These are phyloP conservation scores for Sebastes nivosus DNA, from an alignment of 2,797 vertebrate genomes.

Conservation along the genomic window DNA sequence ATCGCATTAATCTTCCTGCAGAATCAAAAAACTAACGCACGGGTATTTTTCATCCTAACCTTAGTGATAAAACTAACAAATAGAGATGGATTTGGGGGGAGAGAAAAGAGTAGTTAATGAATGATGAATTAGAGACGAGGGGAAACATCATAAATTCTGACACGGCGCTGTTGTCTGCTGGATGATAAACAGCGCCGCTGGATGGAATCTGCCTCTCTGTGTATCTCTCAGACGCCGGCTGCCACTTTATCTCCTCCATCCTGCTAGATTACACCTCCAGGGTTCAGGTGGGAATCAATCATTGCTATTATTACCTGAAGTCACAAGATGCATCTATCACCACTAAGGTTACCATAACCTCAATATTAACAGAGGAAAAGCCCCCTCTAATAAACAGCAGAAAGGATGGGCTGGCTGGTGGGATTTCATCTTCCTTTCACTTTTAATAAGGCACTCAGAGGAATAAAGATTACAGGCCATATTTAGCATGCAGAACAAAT, in stretches of 20 bases:
- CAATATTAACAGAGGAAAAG: constrained; percentile 85
- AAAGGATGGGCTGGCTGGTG: constrained; percentile 79
- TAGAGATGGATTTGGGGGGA: constrained; percentile 73
- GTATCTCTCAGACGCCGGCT: constrained; percentile 81
- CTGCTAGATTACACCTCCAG: constrained; percentile 86
- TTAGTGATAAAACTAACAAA: constrained; percentile 78
- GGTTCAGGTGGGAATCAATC: constrained; percentile 82
- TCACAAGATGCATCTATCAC: constrained; percentile 83
- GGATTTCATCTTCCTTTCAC: constrained; percentile 84
- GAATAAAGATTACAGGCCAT: constrained; percentile 85
- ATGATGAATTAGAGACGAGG: constrained; percentile 84
- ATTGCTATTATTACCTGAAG: constrained; percentile 83
- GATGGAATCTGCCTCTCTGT: constrained; percentile 80
- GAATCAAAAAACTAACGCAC: constrained; percentile 63
- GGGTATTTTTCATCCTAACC: constrained; percentile 70
- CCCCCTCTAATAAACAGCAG: constrained; percentile 83
- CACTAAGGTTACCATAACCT: constrained; percentile 87
- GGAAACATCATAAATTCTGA: constrained; percentile 84
- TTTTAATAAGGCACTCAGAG: constrained; percentile 82
- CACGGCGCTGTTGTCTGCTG: constrained; percentile 78
- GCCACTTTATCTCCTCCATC: constrained; percentile 86
- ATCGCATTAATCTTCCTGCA: constrained; percentile 60
- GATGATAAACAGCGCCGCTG: constrained; percentile 82
- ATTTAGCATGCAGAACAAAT: constrained; percentile 91
- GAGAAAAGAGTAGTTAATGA: constrained; percentile 79